A percentile compares a stretch with the other conserved stretches of the same genome.
Evolutionary conservation across 2,888 invertebrate species (phyloP).

Genomic region (Polymixis flavicincta): DNA sequence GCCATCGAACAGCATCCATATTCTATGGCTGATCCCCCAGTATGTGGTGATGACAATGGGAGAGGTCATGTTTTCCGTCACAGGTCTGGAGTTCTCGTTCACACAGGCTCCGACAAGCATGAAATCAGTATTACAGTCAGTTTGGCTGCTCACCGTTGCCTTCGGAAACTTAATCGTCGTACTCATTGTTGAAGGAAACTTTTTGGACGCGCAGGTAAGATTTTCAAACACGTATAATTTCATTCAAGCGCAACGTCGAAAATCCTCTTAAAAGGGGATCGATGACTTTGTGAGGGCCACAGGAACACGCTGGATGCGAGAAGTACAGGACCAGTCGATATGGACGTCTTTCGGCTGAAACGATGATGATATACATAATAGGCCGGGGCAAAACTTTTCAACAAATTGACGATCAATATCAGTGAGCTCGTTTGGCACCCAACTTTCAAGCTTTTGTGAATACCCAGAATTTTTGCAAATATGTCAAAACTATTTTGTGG

Average conservation of each 20-base stretch:
- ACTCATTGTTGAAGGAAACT: conserved; percentile 94
- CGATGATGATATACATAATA: not conserved
- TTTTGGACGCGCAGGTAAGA: conserved; percentile 94
- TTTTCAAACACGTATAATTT: not conserved
- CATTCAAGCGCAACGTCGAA: not conserved
- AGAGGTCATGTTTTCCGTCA: conserved; percentile 99
- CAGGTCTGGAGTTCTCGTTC: conserved; percentile 98
- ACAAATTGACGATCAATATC: too few species aligned
- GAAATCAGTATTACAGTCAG: conserved; percentile 98
- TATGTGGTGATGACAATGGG: conserved; percentile 97
- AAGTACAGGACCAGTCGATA: not conserved
- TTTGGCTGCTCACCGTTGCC: conserved; percentile 97
- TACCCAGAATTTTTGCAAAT: too few species aligned
- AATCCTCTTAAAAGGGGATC: not conserved
- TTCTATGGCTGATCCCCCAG: conserved; percentile 97
- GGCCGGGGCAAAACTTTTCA: too few species aligned
- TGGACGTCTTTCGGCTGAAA: not conserved
- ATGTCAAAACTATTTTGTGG: too few species aligned
- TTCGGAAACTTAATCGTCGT: conserved; percentile 98
- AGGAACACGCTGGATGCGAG: not conserved
- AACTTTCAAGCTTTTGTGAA: too few species aligned
- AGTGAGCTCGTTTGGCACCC: too few species aligned
- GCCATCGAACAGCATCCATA: conserved; percentile 93
- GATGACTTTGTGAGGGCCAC: not conserved
- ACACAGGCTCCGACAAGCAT: conserved; percentile 97